Conservation (phyloP, 2,113 vertebrate genomes). For the Amia ocellicauda region DNA sequence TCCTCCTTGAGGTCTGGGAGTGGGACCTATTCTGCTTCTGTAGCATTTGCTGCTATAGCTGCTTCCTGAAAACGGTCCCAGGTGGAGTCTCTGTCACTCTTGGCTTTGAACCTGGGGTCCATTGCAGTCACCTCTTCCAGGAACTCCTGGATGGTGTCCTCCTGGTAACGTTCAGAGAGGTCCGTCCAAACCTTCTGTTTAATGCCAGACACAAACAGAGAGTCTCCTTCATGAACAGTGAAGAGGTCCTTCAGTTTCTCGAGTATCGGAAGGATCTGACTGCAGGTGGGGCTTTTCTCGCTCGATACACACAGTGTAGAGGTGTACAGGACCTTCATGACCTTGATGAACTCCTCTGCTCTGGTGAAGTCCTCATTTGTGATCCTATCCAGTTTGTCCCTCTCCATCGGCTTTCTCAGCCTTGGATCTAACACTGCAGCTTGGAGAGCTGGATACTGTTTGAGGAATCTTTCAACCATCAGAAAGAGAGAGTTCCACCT, state of each 20-base stretch:
- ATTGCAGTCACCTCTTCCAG: slow-evolving; percentile 4
- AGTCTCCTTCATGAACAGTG: neutral
- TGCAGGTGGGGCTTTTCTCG: slow-evolving; percentile 11
- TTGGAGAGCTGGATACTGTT: slow-evolving; percentile 21
- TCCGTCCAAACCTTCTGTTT: slow-evolving; percentile 15
- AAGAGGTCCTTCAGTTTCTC: slow-evolving; percentile 12
- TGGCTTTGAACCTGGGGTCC: slow-evolving; percentile 6
- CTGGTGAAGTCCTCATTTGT: slow-evolving; percentile 8
- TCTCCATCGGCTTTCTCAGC: slow-evolving; percentile 14
- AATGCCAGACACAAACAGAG: neutral
- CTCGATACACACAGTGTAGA: slow-evolving; percentile 21
- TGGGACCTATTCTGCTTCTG: slow-evolving; percentile 7
- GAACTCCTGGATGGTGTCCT: slow-evolving; percentile 3
- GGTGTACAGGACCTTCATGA: slow-evolving; percentile 16
- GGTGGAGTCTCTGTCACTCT: neutral
- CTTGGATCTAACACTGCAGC: slow-evolving; percentile 17
- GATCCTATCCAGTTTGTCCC: slow-evolving; percentile 16
- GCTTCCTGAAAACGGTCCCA: neutral
- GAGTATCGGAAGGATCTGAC: slow-evolving; percentile 17
- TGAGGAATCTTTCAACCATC: slow-evolving; percentile 19
- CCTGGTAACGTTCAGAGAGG: slow-evolving; percentile 10
- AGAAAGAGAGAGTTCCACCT: slow-evolving; percentile 16
- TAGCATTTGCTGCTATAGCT: neutral
- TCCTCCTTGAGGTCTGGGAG: no score
- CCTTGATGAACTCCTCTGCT: slow-evolving; percentile 17